Evolutionary conservation across 2,113 vertebrate species (phyloP).

Genomic region (Myotis lucifugus): DNA sequence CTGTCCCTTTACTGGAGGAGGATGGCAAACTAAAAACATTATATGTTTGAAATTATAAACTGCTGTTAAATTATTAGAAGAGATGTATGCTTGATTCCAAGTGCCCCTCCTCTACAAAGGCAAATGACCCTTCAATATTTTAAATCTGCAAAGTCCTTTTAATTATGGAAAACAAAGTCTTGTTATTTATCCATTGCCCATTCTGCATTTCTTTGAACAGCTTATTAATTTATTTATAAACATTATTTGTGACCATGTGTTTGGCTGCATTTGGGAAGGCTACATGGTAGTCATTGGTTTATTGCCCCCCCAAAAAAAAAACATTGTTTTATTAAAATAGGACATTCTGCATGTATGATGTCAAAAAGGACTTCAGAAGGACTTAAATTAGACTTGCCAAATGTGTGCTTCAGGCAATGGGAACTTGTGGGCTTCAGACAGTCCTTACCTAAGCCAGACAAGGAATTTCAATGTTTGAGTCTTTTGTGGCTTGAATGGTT

Average conservation of each 20-base stretch:
- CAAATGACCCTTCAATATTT: background rate
- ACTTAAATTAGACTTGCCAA: slow-evolving; percentile 70
- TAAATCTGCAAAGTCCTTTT: slow-evolving; percentile 45
- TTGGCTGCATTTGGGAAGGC: slow-evolving; percentile 48
- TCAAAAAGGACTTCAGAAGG: slow-evolving; percentile 59
- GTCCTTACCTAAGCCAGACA: slow-evolving; percentile 29
- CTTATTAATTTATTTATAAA: slow-evolving; percentile 61
- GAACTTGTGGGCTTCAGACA: background rate
- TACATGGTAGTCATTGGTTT: slow-evolving; percentile 51
- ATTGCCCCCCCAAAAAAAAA: background rate
- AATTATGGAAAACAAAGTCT: background rate
- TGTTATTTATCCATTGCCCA: background rate
- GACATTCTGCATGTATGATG: slow-evolving; percentile 51
- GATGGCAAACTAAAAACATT: background rate
- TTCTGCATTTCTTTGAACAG: background rate
- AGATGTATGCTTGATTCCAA: background rate
- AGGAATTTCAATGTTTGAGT: slow-evolving; percentile 7
- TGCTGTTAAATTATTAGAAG: background rate
- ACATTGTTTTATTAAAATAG: slow-evolving; percentile 65
- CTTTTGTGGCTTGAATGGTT: background rate
- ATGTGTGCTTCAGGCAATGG: slow-evolving; percentile 58
- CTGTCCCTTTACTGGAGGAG: background rate
- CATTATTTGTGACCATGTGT: slow-evolving; percentile 16
- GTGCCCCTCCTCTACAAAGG: background rate
- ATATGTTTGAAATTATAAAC: background rate